These are phyloP conservation scores for Xenentodon cancila DNA, from an alignment of 2,797 vertebrate species.

Conservation along the genomic window DNA sequence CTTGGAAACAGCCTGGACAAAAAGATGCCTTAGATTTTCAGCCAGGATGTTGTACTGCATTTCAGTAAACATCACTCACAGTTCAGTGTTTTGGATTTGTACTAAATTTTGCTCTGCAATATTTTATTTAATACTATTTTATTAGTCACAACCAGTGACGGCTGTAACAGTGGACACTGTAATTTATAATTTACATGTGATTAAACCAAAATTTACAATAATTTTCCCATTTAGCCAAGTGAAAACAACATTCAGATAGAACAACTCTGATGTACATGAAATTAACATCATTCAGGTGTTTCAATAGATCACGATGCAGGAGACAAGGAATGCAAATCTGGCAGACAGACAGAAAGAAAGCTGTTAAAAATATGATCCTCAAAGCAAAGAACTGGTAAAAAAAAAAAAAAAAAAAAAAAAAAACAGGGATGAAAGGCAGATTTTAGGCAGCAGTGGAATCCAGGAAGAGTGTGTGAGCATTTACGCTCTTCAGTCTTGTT, in stretches of 20 bases:
- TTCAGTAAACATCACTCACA: neutral
- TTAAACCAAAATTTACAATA: neutral
- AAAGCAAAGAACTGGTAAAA: constrained; percentile 14
- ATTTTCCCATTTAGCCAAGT: neutral
- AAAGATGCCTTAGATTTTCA: neutral
- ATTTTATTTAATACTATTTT: neutral
- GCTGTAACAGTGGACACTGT: neutral
- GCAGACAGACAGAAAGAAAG: constrained; percentile 24
- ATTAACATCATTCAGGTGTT: constrained; percentile 17
- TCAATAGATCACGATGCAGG: neutral
- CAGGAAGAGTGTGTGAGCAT: constrained; percentile 75
- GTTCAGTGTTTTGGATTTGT: neutral
- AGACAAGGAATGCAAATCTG: constrained; percentile 12
- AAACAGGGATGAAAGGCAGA: constrained; percentile 74
- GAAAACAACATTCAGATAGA: neutral
- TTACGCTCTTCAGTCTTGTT: constrained; percentile 81
- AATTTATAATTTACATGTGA: neutral
- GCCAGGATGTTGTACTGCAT: no score
- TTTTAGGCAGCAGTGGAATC: constrained; percentile 46
- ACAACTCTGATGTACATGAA: neutral
- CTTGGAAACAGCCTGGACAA: neutral
- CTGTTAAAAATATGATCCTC: constrained; percentile 17
- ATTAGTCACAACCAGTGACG: no score
- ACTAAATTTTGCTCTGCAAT: neutral
- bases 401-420: constrained; percentile 27